Evolutionary conservation across 2,113 vertebrate genomes (phyloP).

Genomic region (Mystacornis crossleyi): DNA sequence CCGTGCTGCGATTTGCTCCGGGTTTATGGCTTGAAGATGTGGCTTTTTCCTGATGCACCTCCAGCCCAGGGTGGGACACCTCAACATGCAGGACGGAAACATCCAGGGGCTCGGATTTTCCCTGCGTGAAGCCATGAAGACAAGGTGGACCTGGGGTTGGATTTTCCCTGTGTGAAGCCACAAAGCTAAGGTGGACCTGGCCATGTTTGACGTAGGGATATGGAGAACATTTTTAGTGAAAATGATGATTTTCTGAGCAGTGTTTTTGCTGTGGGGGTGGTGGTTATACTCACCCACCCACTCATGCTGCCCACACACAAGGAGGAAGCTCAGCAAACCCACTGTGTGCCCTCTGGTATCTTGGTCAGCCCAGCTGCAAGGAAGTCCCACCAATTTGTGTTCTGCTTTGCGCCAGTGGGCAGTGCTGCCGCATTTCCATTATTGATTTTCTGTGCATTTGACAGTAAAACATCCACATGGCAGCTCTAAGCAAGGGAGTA

Average conservation of each 20-base stretch:
- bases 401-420: background rate
- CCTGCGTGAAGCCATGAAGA: background rate
- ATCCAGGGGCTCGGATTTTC: background rate
- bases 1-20: rapidly evolving
- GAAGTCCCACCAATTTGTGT: background rate
- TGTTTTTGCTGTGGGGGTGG: background rate
- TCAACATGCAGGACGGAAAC: background rate
- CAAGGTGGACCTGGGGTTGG: background rate
- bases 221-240: background rate
- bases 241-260: background rate
- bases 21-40: background rate
- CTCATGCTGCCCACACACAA: background rate
- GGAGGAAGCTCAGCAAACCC: background rate
- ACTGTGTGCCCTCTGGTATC: rapidly evolving
- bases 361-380: background rate
- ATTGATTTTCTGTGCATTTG: background rate
- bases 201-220: background rate
- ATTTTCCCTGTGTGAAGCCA: background rate
- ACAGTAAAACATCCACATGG: background rate
- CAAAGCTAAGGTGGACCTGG: background rate
- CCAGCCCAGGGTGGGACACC: background rate
- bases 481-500: background rate
- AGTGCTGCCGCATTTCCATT: background rate
- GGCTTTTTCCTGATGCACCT: background rate
- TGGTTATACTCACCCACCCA: background rate